These are phyloP conservation scores for Orbicella faveolata DNA, from an alignment of 64 coral and sea anemone species.

Conservation along the genomic window DNA sequence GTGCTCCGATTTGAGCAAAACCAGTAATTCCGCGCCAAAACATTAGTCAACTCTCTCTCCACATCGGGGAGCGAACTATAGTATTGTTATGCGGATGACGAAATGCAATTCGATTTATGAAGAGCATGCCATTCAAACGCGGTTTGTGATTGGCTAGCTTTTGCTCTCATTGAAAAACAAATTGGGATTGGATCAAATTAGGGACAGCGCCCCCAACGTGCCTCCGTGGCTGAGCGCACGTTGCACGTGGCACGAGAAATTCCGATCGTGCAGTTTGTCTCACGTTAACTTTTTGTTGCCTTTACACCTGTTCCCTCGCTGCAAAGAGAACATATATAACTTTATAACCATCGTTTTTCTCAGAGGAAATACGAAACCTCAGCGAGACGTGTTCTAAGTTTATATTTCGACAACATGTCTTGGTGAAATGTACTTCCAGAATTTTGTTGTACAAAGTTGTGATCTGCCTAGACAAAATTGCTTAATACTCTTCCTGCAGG, in stretches of 20 bases:
- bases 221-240: background rate
- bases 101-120: background rate
- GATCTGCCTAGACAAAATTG: no score
- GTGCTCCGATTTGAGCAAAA: constrained; percentile 7
- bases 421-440: no score
- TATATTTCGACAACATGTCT: no score
- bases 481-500: no score
- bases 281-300: no score
- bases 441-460: no score
- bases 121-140: background rate
- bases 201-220: background rate
- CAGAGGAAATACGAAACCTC: no score
- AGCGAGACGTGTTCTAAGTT: no score
- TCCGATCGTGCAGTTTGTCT: background rate
- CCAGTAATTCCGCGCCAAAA: constrained; percentile 10
- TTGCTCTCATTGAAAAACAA: background rate
- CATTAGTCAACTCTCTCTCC: background rate
- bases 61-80: background rate
- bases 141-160: constrained; percentile 2
- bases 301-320: no score
- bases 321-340: background rate
- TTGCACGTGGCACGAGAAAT: background rate
- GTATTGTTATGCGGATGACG: background rate
- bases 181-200: background rate
- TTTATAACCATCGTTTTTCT: background rate